A percentile compares a stretch with the other conserved stretches of the same genome.
These are phyloP conservation scores for Sus scrofa DNA, from an alignment of 2,113 vertebrate genomes.

Conservation along the genomic window DNA sequence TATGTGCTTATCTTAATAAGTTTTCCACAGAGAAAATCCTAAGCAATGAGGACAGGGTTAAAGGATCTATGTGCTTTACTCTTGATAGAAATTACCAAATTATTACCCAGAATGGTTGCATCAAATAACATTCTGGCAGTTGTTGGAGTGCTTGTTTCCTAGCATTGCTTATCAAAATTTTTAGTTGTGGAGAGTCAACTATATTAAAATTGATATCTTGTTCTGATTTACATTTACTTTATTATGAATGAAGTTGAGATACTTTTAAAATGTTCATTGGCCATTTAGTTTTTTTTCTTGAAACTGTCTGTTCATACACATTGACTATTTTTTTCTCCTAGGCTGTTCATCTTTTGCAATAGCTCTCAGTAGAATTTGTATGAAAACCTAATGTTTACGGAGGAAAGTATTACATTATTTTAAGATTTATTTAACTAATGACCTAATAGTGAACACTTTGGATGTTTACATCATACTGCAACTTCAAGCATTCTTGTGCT, in stretches of 20 bases:
- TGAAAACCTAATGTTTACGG: not conserved
- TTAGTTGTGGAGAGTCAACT: not conserved
- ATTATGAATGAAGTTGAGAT: not conserved
- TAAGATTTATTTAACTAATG: slow-evolving; percentile 10
- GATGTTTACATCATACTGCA: not conserved
- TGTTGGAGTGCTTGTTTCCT: not conserved
- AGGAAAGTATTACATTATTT: slow-evolving; percentile 14
- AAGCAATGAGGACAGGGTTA: not conserved
- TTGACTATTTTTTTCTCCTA: not conserved
- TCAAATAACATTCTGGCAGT: not conserved
- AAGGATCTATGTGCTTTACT: not conserved
- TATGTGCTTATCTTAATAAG: not conserved
- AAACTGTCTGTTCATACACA: not conserved
- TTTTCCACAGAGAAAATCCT: not conserved
- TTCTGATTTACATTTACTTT: slow-evolving; percentile 11
- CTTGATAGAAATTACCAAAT: slow-evolving; percentile 26
- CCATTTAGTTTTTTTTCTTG: slow-evolving; percentile 14
- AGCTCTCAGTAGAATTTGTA: not conserved
- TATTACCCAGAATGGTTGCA: not conserved
- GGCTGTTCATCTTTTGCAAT: slow-evolving; percentile 18
- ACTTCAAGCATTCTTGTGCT: not conserved
- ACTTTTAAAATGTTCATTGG: not conserved
- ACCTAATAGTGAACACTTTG: not conserved
- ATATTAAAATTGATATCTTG: not conserved
- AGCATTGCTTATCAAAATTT: not conserved